Evolutionary conservation across 2,113 vertebrate species (phyloP), one percentile per base, ranked within the genome.

Genomic region (Peromyscus polionotus): DNA sequence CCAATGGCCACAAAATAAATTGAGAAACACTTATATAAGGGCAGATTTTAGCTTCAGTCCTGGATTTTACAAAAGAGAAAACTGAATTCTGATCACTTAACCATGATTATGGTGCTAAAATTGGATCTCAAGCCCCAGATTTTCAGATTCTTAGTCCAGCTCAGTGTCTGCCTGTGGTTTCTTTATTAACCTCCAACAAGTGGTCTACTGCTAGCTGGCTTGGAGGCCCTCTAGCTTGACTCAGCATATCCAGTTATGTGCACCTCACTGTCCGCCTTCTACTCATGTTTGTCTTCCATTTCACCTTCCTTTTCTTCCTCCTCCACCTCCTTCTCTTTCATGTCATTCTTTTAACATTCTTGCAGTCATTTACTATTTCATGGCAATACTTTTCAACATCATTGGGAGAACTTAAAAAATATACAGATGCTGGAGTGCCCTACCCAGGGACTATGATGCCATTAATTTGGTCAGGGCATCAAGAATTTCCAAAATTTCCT

Each of bases 401-500:
- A 73, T 65, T 13, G 51, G 26, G 59, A 31, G 39, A 86, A 24
- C 7, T 81, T 97, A 59, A 51, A 85, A 86, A 95, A 65, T 4
- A 48, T 81, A 26, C 9, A n/a, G 0, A 73, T 96, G 48, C 80
- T 65, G 85, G 65, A 28, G 22, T 73, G 17, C 59, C 5, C 31
- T 11, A 63, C 84, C 57, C 33, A 70, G 77, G 76, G 17, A 63
- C 63, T 75, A 42, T 90, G 51, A 81, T 76, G 54, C n/a, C 63
- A 63, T 92, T 76, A 75, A 12, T 95, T 92, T 94, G 45, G 57
- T 65, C 70, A 77, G 36, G 57, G 11, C 31, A 61, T 20, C 6
- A 36, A 42, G 42, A 91, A 63, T 93, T 95, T 88, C 88, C 24
- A 91, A 94, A 80, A 9, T 33, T 95, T 26, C n/a, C 59, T 28